A percentile compares a stretch with the other conserved stretches of the same genome.
Evolutionary conservation across 2,888 invertebrate genomes (phyloP).

Genomic region (Perithous albicinctus): DNA sequence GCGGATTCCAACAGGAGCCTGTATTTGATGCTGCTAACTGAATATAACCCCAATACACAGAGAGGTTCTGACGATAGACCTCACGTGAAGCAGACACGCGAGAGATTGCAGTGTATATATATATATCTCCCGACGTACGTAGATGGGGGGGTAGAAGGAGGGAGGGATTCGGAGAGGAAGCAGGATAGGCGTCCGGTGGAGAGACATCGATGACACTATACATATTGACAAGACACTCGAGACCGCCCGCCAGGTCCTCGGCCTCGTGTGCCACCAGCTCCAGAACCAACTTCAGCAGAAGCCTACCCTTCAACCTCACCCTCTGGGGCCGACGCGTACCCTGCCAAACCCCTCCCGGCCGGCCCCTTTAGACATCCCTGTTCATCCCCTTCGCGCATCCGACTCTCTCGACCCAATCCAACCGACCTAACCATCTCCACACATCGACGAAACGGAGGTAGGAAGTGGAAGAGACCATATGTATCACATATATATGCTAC

Average conservation of each 20-base stretch:
- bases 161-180: slow-evolving; percentile 70
- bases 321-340: slow-evolving; percentile 49
- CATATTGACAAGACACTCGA: slow-evolving; percentile 85
- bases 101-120: slow-evolving; percentile 44
- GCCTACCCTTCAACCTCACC: slow-evolving; percentile 41
- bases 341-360: slow-evolving; percentile 38
- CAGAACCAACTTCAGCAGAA: slow-evolving; percentile 60
- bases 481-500: slow-evolving; percentile 18
- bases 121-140: slow-evolving; percentile 35
- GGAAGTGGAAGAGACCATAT: slow-evolving; percentile 53
- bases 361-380: slow-evolving; percentile 10
- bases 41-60: slow-evolving; percentile 1
- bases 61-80: background rate
- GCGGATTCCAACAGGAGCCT: background rate
- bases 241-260: slow-evolving; percentile 69
- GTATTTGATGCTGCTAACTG: slow-evolving; percentile 2
- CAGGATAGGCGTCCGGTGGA: slow-evolving; percentile 79
- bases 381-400: slow-evolving; percentile 51
- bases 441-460: slow-evolving; percentile 50
- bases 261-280: slow-evolving; percentile 60
- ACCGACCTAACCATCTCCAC: slow-evolving; percentile 59
- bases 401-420: slow-evolving; percentile 65
- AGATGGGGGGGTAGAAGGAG: slow-evolving; percentile 53
- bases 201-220: slow-evolving; percentile 85
- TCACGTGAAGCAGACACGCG: slow-evolving; percentile 41